Evolutionary conservation across 2,888 invertebrate species (phyloP).

Genomic region (Xanthorhoe spadicearia): DNA sequence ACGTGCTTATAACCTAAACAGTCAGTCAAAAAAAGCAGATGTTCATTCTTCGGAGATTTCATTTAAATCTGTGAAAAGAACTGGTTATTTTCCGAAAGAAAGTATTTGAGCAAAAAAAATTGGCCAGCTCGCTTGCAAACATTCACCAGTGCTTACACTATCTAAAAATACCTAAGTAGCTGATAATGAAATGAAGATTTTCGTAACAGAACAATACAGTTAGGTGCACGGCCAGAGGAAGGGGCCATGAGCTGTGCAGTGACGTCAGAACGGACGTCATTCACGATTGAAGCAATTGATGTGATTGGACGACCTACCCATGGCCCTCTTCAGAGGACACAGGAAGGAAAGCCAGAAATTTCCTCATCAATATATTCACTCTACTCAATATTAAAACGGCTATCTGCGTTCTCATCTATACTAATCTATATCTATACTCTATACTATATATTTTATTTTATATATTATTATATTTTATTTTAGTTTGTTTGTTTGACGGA

Average conservation of each 20-base stretch:
- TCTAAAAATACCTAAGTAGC: constrained; percentile 26
- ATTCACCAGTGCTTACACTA: constrained; percentile 30
- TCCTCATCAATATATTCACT: constrained; percentile 7
- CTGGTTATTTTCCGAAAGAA: constrained; percentile 12
- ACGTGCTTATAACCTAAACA: constrained; percentile 10
- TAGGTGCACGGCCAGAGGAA: constrained; percentile 64
- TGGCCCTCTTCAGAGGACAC: constrained; percentile 32
- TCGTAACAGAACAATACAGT: constrained; percentile 66
- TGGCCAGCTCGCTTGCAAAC: constrained; percentile 30
- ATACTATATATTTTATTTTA: no score
- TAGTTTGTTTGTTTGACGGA: no score
- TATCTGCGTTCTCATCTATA: not conserved
- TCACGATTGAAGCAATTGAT: constrained; percentile 78
- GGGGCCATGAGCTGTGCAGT: constrained; percentile 70
- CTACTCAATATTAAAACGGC: not conserved
- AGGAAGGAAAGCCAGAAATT: constrained; percentile 23
- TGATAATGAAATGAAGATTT: constrained; percentile 33
- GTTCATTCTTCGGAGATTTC: constrained; percentile 19
- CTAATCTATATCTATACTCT: no score
- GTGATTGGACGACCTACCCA: constrained; percentile 61
- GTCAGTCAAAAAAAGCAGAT: constrained; percentile 18
- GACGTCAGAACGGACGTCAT: constrained; percentile 78
- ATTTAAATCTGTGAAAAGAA: constrained; percentile 24
- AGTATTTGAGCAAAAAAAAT: constrained; percentile 23
- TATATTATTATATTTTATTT: no score